Evolutionary conservation across 2,113 vertebrate species (phyloP).

Genomic region (Dinomys branickii): DNA sequence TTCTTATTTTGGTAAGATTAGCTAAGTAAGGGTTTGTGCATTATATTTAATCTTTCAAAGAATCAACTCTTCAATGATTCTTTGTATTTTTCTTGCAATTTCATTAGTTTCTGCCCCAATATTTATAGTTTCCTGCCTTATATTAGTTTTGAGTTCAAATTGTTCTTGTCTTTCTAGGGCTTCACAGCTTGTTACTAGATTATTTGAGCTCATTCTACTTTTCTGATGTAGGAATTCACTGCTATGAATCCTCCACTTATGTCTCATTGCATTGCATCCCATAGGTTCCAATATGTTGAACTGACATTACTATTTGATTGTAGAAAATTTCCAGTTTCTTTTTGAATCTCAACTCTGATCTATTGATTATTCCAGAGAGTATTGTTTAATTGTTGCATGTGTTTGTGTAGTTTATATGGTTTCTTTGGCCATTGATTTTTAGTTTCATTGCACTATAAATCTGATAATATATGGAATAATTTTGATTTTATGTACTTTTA

Average conservation of each 20-base stretch:
- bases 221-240: too few relatives aligned
- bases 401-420: background rate
- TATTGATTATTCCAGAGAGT: background rate
- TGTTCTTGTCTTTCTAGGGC: too few relatives aligned
- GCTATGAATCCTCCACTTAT: too few relatives aligned
- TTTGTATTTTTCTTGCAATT: too few relatives aligned
- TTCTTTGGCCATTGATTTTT: background rate
- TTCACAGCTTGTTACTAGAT: too few relatives aligned
- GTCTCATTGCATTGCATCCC: too few relatives aligned
- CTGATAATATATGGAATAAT: background rate
- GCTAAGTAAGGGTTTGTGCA: background rate
- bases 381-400: background rate
- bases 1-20: background rate
- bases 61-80: background rate
- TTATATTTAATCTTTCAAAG: background rate
- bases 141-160: too few relatives aligned
- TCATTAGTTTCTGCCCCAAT: too few relatives aligned
- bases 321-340: background rate
- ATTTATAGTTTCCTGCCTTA: too few relatives aligned
- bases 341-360: background rate
- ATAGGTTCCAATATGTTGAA: background rate
- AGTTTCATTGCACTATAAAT: background rate
- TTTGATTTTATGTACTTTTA: background rate
- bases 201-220: too few relatives aligned
- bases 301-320: background rate